A percentile compares a stretch with the other conserved stretches of the same genome.
phyloP scores from a whole-genome alignment of 2,797 vertebrate species.

The Gastrophryne carolinensis region DNA sequence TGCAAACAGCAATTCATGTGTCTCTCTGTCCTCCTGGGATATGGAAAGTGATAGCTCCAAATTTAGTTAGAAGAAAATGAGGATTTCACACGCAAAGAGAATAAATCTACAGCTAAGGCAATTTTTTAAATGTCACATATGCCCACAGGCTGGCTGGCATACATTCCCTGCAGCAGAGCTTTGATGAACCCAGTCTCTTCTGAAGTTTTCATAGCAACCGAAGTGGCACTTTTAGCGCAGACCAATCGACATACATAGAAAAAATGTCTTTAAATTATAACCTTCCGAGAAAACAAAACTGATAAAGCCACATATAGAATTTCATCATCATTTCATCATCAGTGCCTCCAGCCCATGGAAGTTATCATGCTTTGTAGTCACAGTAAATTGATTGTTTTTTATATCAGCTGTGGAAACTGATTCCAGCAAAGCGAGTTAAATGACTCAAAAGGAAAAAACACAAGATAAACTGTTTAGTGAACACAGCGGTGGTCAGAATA shows the following conservation, averaged over 20 bases:
- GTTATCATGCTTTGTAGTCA: too few species aligned
- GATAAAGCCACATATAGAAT: too few species aligned
- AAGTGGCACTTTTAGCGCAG: conserved; percentile 10
- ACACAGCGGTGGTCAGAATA: too few species aligned
- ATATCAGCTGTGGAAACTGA: too few species aligned
- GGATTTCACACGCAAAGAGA: conserved; percentile 3
- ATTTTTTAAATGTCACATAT: conserved; percentile 35
- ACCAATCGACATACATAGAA: neutral
- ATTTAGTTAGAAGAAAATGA: conserved; percentile 19
- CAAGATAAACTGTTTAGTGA: too few species aligned
- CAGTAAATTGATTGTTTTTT: too few species aligned
- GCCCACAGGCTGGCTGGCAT: neutral
- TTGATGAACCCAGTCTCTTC: conserved; percentile 28
- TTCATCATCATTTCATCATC: too few species aligned
- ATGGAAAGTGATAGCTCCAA: conserved; percentile 11
- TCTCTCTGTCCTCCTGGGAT: neutral
- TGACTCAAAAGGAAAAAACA: too few species aligned
- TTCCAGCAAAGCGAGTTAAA: too few species aligned
- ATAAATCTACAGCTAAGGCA: conserved; percentile 5
- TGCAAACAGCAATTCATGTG: neutral
- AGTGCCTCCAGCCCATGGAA: too few species aligned
- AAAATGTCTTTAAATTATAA: too few species aligned
- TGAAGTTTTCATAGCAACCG: conserved; percentile 27
- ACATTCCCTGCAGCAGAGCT: conserved; percentile 27
- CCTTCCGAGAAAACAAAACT: too few species aligned